phyloP scores from a whole-genome alignment of 2,797 vertebrate species.

The Molothrus ater region DNA sequence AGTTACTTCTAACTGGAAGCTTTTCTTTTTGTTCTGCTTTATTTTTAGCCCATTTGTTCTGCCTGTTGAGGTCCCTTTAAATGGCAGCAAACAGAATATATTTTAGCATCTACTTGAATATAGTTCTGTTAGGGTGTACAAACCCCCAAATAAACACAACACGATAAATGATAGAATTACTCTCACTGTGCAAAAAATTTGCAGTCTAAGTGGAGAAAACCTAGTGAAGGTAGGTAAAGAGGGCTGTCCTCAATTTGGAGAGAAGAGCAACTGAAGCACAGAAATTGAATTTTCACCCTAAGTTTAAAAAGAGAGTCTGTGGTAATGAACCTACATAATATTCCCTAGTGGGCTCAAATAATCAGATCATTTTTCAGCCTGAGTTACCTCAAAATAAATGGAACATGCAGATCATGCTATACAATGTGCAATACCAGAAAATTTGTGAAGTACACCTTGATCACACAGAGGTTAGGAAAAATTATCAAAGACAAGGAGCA shows the following conservation, averaged over 20 bases:
- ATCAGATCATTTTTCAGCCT: background rate
- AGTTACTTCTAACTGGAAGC: no score
- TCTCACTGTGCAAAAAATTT: background rate
- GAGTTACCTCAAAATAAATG: background rate
- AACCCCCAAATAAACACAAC: accelerated
- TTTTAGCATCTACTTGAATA: background rate
- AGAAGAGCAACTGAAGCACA: background rate
- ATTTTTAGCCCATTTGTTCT: background rate
- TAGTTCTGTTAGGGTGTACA: background rate
- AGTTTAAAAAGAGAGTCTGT: background rate
- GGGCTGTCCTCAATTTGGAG: background rate
- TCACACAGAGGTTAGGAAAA: background rate
- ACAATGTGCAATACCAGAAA: background rate
- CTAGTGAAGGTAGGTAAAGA: background rate
- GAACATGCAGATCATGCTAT: background rate
- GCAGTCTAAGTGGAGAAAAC: background rate
- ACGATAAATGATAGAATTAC: background rate
- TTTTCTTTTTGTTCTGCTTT: no score
- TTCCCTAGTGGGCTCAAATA: background rate
- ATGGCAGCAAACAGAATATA: background rate
- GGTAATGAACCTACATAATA: background rate
- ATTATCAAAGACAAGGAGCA: background rate
- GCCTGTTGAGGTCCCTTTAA: background rate
- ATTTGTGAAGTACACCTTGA: background rate
- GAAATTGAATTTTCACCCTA: background rate